These are phyloP conservation scores for Colaptes auratus DNA, from an alignment of 2,113 vertebrate species.

Conservation along the genomic window DNA sequence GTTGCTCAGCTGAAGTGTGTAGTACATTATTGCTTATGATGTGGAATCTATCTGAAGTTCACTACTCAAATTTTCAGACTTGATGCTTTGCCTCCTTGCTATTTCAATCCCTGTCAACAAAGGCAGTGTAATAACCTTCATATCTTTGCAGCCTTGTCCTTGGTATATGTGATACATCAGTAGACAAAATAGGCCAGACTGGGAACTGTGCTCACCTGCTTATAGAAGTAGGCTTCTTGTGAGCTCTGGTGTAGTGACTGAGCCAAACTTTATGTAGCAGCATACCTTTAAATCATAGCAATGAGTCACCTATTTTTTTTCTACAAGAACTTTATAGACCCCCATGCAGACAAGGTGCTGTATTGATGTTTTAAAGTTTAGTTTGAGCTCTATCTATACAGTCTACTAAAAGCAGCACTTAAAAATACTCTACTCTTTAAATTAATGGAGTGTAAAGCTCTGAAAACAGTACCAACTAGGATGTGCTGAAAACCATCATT, in stretches of 20 bases:
- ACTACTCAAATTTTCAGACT: neutral
- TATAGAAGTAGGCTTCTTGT: neutral
- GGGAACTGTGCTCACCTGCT: neutral
- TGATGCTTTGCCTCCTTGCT: neutral
- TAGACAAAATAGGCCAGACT: neutral
- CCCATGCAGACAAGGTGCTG: rapidly evolving
- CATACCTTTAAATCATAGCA: neutral
- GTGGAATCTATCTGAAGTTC: neutral
- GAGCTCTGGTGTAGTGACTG: neutral
- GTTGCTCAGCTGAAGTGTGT: neutral
- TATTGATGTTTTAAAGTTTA: neutral
- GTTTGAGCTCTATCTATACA: neutral
- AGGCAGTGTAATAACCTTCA: neutral
- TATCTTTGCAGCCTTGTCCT: neutral
- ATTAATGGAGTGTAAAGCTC: neutral
- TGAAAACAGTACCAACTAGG: neutral
- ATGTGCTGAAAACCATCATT: neutral
- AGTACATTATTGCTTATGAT: neutral
- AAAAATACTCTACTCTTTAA: neutral
- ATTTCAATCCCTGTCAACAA: neutral
- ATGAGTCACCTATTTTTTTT: neutral
- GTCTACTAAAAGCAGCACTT: neutral
- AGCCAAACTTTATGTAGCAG: neutral
- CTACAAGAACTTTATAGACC: neutral
- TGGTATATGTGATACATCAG: too few species aligned